Evolutionary conservation across 2,113 vertebrate genomes (phyloP), one percentile per base, ranked within the genome.

Genomic region (Vidua chalybeata): DNA sequence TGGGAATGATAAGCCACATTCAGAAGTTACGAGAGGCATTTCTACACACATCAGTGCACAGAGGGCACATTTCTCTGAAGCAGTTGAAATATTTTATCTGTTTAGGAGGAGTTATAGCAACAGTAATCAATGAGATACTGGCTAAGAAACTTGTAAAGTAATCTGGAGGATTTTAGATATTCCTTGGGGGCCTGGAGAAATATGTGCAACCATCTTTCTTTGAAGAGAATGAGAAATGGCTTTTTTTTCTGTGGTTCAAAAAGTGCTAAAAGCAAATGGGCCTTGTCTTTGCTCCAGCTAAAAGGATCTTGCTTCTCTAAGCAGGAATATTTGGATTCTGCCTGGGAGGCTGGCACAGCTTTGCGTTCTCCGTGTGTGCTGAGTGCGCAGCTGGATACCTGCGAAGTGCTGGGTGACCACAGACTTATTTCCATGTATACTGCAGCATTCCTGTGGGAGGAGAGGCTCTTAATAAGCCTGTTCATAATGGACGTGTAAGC

Each of bases 1-100:
- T 94, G 71, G 75, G 78, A 80, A 91, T 90, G 87, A 91, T 83
- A 91, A 91, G 78, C 59, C 74, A 71, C 67, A 69, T 94, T 84
- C 87, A 93, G 73, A 88, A 96, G 87, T 62, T 59, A 86, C 51
- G 75, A 96, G 72, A 94, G 41, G 79, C 64, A 91, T 96, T 95
- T 94, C 71, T 94, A 31, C 27, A 35, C 78, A 52, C 30, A 4
- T 80, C 85, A 95, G 39, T 55, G 56, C 72, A 80, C 52, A 91
- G 46, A 83, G 33, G 19, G 72, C 48, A 77, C 48, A 37, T 88
- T 88, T 74, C 82, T 96, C 84, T 67, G 51, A 83, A 91, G 82
- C n/a, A 13, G 43, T 51, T 74, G 43, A 89, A 80, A 55, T 81
- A 63, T 76, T 94, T 75, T 30, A 39, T 69, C 81, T 90, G 52